Evolutionary conservation across 2,113 vertebrate genomes (phyloP).

Genomic region (Hippocampus guttulatus): DNA sequence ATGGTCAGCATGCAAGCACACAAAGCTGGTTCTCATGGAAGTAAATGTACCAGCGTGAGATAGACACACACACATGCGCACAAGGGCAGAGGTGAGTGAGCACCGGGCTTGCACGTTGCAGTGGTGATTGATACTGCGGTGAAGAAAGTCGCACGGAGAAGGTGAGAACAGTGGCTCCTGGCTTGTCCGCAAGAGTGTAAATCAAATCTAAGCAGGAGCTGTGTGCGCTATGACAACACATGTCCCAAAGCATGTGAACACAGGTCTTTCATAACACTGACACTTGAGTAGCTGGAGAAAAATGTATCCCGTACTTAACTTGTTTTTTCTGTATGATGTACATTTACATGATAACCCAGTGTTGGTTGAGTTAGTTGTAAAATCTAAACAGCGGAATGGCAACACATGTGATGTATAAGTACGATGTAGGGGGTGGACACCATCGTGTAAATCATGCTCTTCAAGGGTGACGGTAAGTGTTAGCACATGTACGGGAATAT

Average conservation of each 20-base stretch:
- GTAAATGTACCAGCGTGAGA: constrained; percentile 5
- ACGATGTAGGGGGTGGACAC: no score
- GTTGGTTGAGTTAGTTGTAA: neutral
- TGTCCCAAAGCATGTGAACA: constrained; percentile 1
- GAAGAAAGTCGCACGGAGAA: constrained; percentile 8
- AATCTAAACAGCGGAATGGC: neutral
- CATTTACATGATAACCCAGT: neutral
- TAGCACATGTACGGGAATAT: no score
- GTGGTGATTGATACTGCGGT: constrained; percentile 46
- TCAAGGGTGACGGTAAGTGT: no score
- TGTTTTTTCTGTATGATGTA: neutral
- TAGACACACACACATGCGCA: neutral
- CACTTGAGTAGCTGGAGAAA: neutral
- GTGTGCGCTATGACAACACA: constrained; percentile 8
- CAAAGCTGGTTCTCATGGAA: constrained; percentile 4
- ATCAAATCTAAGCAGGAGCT: constrained; percentile 18
- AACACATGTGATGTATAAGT: no score
- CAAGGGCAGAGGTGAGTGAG: constrained; percentile 9
- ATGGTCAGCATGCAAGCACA: constrained; percentile 12
- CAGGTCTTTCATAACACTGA: neutral
- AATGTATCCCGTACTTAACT: neutral
- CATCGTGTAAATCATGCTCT: no score
- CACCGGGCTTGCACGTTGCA: constrained; percentile 8
- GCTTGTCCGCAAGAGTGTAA: constrained; percentile 6
- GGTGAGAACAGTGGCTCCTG: constrained; percentile 10